phyloP scores from a whole-genome alignment of 2,113 vertebrate species.

The Sapayoa aenigma region DNA sequence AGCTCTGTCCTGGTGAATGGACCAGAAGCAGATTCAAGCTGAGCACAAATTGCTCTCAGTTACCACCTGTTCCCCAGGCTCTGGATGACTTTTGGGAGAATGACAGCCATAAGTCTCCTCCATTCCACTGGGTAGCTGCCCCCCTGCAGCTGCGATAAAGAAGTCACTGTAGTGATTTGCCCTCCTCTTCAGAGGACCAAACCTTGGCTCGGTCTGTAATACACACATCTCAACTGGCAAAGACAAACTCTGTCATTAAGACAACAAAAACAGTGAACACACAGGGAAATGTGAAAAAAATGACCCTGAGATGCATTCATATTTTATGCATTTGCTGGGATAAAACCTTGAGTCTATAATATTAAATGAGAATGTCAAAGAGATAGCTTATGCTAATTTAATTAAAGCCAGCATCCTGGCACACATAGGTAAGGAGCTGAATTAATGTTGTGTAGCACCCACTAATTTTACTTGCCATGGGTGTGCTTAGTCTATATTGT shows the following conservation, averaged over 20 bases:
- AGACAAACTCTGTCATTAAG: slow-evolving; percentile 2
- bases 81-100: neutral
- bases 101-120: neutral
- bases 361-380: slow-evolving; percentile 32
- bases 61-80: neutral
- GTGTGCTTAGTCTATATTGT: neutral
- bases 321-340: slow-evolving; percentile 5
- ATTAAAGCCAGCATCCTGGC: slow-evolving; percentile 46
- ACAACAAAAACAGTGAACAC: neutral
- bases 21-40: neutral
- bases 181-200: neutral
- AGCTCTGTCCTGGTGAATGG: neutral
- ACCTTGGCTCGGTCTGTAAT: neutral
- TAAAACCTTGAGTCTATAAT: neutral
- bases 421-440: neutral
- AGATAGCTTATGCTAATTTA: slow-evolving; percentile 60
- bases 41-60: neutral
- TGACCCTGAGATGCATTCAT: neutral
- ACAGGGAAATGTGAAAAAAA: slow-evolving; percentile 2
- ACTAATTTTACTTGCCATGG: neutral
- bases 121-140: neutral
- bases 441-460: neutral
- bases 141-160: neutral
- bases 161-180: neutral
- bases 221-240: neutral